Percentiles rank a stretch among this genome's conserved stretches.
These are phyloP conservation scores for Lithodes maja DNA, from an alignment of 2,888 invertebrate species.

Conservation along the genomic window DNA sequence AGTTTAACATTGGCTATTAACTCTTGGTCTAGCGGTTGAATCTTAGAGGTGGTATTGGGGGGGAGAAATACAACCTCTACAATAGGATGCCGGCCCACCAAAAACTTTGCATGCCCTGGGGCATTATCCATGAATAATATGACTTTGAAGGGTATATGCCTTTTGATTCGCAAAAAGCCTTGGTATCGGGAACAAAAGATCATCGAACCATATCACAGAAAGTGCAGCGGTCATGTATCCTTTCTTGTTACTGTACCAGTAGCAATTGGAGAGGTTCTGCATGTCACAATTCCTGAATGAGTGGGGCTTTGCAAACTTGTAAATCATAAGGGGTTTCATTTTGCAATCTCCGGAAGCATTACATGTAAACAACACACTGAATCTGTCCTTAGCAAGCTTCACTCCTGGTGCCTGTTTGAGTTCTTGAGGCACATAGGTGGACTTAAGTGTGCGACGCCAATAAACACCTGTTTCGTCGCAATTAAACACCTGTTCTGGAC, in stretches of 20 bases:
- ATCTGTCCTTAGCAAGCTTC: not conserved
- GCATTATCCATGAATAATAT: not conserved
- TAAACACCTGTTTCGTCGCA: not conserved
- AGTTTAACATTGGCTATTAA: too few species aligned
- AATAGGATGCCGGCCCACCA: not conserved
- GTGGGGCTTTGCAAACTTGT: not conserved
- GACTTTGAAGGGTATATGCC: not conserved
- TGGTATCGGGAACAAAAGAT: not conserved
- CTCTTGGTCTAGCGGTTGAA: not conserved
- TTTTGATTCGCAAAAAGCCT: not conserved
- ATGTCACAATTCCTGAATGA: not conserved
- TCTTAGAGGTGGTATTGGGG: slow-evolving; percentile 13
- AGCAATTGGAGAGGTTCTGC: slow-evolving; percentile 2
- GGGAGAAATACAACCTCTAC: not conserved
- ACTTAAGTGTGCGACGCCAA: not conserved
- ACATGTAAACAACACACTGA: not conserved
- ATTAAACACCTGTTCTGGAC: not conserved
- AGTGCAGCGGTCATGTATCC: slow-evolving; percentile 14
- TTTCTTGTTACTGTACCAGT: not conserved
- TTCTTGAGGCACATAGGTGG: not conserved
- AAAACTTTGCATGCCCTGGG: not conserved
- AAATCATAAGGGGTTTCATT: not conserved
- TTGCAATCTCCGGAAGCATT: slow-evolving; percentile 8
- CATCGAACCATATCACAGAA: not conserved
- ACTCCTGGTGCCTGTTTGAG: not conserved